Conservation (phyloP, 2,888 invertebrate genomes). For the Lysandra coridon region DNA sequence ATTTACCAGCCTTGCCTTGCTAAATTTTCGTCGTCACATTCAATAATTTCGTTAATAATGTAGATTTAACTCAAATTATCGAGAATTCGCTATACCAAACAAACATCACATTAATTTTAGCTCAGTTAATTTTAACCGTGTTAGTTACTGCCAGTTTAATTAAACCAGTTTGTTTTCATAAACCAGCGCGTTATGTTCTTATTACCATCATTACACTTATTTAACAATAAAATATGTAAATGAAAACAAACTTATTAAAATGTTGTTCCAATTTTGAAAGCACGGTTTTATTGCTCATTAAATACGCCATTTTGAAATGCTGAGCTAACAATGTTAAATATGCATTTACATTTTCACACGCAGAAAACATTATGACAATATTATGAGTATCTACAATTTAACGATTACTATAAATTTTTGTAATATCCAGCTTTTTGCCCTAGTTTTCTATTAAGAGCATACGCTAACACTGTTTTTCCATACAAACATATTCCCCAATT, state of each 20-base stretch:
- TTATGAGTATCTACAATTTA: not conserved
- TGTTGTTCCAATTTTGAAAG: constrained; percentile 26
- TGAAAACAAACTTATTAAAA: constrained; percentile 33
- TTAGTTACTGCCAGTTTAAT: constrained; percentile 44
- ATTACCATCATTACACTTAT: constrained; percentile 29
- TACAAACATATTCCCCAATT: no score
- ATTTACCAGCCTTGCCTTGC: not conserved
- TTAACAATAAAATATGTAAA: constrained; percentile 29
- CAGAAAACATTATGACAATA: not conserved
- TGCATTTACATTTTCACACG: constrained; percentile 13
- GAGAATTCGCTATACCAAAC: constrained; percentile 31
- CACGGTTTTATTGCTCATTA: constrained; percentile 23
- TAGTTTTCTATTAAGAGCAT: not conserved
- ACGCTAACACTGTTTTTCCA: no score
- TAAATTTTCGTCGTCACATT: constrained; percentile 4
- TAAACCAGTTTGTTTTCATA: constrained; percentile 44
- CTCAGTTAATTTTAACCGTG: constrained; percentile 39
- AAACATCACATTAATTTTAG: constrained; percentile 35
- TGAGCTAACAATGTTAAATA: constrained; percentile 10
- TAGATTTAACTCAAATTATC: constrained; percentile 24
- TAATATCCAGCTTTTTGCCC: not conserved
- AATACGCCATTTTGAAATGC: constrained; percentile 24
- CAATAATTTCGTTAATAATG: constrained; percentile 30
- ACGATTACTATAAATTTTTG: not conserved
- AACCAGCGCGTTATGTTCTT: constrained; percentile 37